Evolutionary conservation across 2,797 vertebrate species (phyloP).

Genomic region (Australoheros facetus): DNA sequence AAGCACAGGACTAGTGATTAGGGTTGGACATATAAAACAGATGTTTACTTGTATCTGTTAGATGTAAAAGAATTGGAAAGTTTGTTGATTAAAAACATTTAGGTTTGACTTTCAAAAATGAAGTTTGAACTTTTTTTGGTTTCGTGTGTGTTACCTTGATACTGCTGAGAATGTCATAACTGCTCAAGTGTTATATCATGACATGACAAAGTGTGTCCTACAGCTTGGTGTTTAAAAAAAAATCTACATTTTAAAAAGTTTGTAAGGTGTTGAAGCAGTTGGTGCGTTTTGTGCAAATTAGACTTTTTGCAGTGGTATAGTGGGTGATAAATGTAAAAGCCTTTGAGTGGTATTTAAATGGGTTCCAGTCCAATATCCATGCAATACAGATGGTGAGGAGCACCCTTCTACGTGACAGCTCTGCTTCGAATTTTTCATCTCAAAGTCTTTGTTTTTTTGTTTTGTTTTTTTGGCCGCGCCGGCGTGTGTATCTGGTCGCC

Average conservation of each 20-base stretch:
- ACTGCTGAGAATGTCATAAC: no score
- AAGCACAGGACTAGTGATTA: background rate
- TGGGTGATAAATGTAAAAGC: background rate
- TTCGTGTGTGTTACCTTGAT: background rate
- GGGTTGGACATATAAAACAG: background rate
- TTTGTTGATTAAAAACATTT: background rate
- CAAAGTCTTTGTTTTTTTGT: no score
- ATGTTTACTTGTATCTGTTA: background rate
- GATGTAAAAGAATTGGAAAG: background rate
- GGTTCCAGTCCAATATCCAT: background rate
- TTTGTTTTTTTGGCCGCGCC: no score
- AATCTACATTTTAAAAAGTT: no score
- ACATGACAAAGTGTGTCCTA: background rate
- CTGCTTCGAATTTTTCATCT: conserved; percentile 7
- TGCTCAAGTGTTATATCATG: background rate
- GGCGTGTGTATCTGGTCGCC: no score
- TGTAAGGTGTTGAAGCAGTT: no score
- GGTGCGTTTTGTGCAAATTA: no score
- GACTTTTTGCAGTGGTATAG: background rate
- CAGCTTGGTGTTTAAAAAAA: background rate
- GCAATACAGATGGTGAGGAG: background rate
- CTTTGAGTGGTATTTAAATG: background rate
- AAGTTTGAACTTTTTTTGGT: background rate
- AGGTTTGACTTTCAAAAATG: background rate
- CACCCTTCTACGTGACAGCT: background rate